These are phyloP conservation scores for Artibeus jamaicensis DNA, from an alignment of 2,797 vertebrate genomes.

Conservation along the genomic window DNA sequence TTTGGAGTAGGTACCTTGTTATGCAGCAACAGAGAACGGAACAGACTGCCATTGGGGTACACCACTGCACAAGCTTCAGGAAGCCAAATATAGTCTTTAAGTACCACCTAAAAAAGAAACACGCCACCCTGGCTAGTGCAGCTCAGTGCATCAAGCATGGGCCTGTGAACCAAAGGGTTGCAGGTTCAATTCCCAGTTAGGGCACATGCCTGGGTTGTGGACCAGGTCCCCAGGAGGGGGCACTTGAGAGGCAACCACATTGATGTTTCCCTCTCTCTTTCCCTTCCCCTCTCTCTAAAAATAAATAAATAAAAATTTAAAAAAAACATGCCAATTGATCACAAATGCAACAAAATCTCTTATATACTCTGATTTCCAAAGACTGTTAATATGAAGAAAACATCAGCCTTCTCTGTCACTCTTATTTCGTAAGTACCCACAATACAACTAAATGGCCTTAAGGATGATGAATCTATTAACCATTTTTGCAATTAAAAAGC, in stretches of 20 bases:
- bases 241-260: too few relatives aligned
- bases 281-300: too few relatives aligned
- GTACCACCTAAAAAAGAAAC: background rate
- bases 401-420: background rate
- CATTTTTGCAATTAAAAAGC: background rate
- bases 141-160: too few relatives aligned
- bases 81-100: background rate
- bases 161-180: too few relatives aligned
- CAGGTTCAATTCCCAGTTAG: too few relatives aligned
- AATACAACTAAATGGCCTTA: background rate
- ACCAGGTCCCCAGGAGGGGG: too few relatives aligned
- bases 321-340: background rate
- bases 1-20: background rate
- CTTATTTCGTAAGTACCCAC: background rate
- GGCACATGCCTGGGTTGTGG: too few relatives aligned
- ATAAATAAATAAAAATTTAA: too few relatives aligned
- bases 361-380: background rate
- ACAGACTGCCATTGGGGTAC: background rate
- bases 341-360: background rate
- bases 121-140: background rate
- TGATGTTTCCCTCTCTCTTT: too few relatives aligned
- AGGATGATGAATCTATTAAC: background rate
- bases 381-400: background rate
- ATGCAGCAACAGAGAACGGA: background rate
- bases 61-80: background rate